phyloP scores from a whole-genome alignment of 2,888 invertebrate species.

The Ectemnius lituratus region DNA sequence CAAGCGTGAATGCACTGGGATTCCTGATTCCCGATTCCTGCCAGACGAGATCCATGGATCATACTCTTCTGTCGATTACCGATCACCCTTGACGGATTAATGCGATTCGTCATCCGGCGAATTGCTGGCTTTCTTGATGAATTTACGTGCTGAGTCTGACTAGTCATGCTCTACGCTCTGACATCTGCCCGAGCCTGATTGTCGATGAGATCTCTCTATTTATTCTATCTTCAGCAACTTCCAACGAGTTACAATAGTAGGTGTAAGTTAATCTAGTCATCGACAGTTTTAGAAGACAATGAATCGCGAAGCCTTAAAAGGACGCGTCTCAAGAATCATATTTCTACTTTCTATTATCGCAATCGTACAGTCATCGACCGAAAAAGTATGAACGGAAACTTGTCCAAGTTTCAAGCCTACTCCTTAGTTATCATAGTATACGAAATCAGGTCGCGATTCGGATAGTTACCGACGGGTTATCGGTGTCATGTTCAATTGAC shows the following conservation, averaged over 20 bases:
- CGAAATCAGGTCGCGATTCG: too few species aligned
- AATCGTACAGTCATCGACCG: conserved; percentile 2
- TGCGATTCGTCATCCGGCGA: conserved; percentile 28
- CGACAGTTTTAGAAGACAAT: too few species aligned
- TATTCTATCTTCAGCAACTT: too few species aligned
- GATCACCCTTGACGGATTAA: conserved; percentile 44
- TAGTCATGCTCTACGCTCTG: background rate
- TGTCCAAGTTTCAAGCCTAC: too few species aligned
- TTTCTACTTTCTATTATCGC: too few species aligned
- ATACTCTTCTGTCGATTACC: conserved; percentile 42
- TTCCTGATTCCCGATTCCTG: background rate
- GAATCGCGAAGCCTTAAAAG: background rate
- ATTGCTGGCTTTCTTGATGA: conserved; percentile 4
- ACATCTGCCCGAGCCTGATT: too few species aligned
- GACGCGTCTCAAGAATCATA: background rate
- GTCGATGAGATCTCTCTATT: too few species aligned
- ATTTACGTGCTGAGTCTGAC: background rate
- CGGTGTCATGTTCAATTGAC: conserved; percentile 38
- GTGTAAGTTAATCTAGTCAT: too few species aligned
- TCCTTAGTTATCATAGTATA: too few species aligned
- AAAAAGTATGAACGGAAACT: conserved; percentile 6
- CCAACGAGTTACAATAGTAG: too few species aligned
- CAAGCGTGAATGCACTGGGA: conserved; percentile 2
- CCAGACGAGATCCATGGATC: conserved; percentile 45
- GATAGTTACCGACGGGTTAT: too few species aligned